These are phyloP conservation scores for Phoxinus phoxinus DNA, from an alignment of 2,113 vertebrate genomes.

Conservation along the genomic window DNA sequence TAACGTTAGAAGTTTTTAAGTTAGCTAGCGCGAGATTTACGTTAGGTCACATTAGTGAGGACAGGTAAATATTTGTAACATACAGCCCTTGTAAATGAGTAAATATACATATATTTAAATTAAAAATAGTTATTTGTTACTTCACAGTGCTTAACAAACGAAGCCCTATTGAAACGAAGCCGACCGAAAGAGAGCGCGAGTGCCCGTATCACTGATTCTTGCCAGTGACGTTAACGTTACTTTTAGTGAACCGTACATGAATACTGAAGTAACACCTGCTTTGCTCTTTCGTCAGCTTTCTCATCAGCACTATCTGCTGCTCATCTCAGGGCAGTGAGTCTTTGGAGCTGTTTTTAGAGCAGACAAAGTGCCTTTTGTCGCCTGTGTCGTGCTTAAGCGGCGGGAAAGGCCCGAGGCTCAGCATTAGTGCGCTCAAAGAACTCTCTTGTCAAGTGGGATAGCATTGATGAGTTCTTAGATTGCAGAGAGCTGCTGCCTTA, in stretches of 20 bases:
- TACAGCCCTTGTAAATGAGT: background rate
- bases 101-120: background rate
- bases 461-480: slow-evolving; percentile 55
- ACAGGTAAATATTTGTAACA: background rate
- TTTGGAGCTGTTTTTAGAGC: slow-evolving; percentile 45
- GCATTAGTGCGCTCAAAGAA: slow-evolving; percentile 53
- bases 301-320: slow-evolving; percentile 46
- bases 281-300: slow-evolving; percentile 8
- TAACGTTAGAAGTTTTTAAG: background rate
- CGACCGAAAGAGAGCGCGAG: background rate
- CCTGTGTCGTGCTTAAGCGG: slow-evolving; percentile 41
- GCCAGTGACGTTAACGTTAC: background rate
- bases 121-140: background rate
- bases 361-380: slow-evolving; percentile 60
- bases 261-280: slow-evolving; percentile 23
- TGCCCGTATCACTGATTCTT: background rate
- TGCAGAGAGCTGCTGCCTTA: slow-evolving; percentile 42
- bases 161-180: background rate
- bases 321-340: slow-evolving; percentile 48
- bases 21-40: background rate
- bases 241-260: background rate
- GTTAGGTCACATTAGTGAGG: background rate
- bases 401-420: slow-evolving; percentile 53
- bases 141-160: background rate
- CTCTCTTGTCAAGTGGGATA: slow-evolving; percentile 57